A percentile compares a stretch with the other conserved stretches of the same genome.
Conservation (phyloP, 2,888 invertebrate genomes). For the Synergus japonicus region DNA sequence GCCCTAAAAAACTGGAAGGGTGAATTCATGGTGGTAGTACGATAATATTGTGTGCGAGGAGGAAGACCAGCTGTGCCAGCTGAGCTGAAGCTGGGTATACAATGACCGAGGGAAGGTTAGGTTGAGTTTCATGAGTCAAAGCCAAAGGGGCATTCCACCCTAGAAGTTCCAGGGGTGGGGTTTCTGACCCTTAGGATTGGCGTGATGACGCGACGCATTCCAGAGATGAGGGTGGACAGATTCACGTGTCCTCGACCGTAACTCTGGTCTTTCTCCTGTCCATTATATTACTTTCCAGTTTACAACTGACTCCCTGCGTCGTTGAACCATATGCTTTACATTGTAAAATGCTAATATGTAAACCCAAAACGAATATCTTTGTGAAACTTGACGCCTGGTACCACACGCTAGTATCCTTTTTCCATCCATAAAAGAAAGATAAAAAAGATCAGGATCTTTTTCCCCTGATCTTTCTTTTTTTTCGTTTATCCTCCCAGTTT, state of each 20-base stretch:
- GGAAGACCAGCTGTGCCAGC: conserved; percentile 60
- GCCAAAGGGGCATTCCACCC: conserved; percentile 32
- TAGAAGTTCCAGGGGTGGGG: background rate
- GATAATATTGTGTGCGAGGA: conserved; percentile 53
- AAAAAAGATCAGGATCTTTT: background rate
- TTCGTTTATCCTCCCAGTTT: too few species aligned
- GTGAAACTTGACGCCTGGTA: background rate
- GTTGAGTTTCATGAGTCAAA: conserved; percentile 31
- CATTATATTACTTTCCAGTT: background rate
- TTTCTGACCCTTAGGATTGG: conserved; percentile 48
- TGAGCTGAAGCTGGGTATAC: conserved; percentile 63
- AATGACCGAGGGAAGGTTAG: conserved; percentile 55
- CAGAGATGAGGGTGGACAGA: conserved; percentile 62
- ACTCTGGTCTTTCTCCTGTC: conserved; percentile 20
- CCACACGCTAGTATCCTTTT: background rate
- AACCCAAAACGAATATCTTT: conserved; percentile 9
- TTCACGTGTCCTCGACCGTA: conserved; percentile 51
- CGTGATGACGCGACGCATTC: conserved; percentile 65
- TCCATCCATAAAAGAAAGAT: background rate
- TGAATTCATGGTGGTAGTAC: conserved; percentile 14
- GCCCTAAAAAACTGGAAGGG: conserved; percentile 1
- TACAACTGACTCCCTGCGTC: conserved; percentile 7
- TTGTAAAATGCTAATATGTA: background rate
- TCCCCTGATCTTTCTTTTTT: too few species aligned
- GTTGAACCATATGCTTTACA: conserved; percentile 11